phyloP scores from a whole-genome alignment of 2,888 invertebrate species.

The Thereva nobilitata region DNA sequence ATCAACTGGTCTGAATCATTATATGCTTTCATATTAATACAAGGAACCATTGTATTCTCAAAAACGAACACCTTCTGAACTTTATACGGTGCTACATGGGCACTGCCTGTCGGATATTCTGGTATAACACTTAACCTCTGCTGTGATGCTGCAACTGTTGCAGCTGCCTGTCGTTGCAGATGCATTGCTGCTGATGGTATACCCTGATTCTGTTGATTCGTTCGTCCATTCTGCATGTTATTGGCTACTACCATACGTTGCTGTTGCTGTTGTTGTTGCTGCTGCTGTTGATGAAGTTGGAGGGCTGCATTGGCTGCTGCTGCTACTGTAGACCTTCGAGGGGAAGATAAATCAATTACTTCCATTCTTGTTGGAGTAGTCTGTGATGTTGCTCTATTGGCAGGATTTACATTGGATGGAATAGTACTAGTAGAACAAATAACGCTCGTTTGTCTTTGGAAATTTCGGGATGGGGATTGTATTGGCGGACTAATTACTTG shows the following conservation, averaged over 20 bases:
- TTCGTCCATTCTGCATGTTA: slow-evolving; percentile 38
- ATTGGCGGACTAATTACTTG: slow-evolving; percentile 1
- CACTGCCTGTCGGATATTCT: slow-evolving; percentile 69
- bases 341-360: slow-evolving; percentile 62
- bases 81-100: slow-evolving; percentile 76
- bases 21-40: slow-evolving; percentile 86
- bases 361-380: slow-evolving; percentile 50
- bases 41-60: slow-evolving; percentile 79
- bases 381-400: slow-evolving; percentile 26
- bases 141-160: slow-evolving; percentile 46
- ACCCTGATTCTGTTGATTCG: slow-evolving; percentile 12
- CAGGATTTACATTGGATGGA: slow-evolving; percentile 40
- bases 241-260: slow-evolving; percentile 45
- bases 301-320: slow-evolving; percentile 48
- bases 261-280: slow-evolving; percentile 49
- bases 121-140: slow-evolving; percentile 68
- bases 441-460: slow-evolving; percentile 51
- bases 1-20: slow-evolving; percentile 79
- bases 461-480: slow-evolving; percentile 1
- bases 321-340: slow-evolving; percentile 56
- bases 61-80: slow-evolving; percentile 76
- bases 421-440: slow-evolving; percentile 54
- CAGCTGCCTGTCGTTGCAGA: slow-evolving; percentile 57
- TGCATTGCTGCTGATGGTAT: slow-evolving; percentile 57
- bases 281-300: slow-evolving; percentile 49